Evolutionary conservation across 1,140 invertebrate genomes (phyloP), one percentile per base, ranked within the genome.

Genomic region (Ruditapes philippinarum): DNA sequence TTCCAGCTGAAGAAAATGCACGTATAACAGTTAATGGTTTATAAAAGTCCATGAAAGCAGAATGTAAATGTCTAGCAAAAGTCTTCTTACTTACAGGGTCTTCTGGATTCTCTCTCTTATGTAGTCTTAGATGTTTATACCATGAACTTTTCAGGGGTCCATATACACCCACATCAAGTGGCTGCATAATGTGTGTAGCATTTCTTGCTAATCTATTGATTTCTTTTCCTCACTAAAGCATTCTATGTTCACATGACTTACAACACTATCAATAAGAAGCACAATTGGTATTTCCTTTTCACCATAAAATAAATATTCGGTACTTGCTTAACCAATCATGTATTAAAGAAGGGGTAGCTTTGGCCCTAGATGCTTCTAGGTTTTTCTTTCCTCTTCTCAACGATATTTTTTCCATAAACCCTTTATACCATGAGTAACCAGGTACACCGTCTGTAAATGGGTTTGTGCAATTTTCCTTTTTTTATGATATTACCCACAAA

Each of bases 141-240:
- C 22, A 62, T 28, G 1, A 83, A 76, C 33, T 31, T 79, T 38
- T 45, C 22, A 49, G 83, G 19, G 45, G 78, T 73, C 31, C 45
- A 22, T 82, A 36, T 57, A 33, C 85, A 7, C 78, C 85, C 31
- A 83, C 78, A 51, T 90, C 83, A 12, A 82, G 36, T 14, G 76
- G 80, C 54, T 91, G 89, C 86, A 83, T 88, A 5, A 91, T 36
- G 42, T 89, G 73, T 12, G 73, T 91, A 22, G 49, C 89, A 89
- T 91, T 84, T 36, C 38, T 28, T 22, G 70, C 60, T 33, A 91
- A 25, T 78, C 79, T 65, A 40, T 91, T 84, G 33, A 84, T 28
- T 45, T 88, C 89, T 54, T 78, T 90, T 57, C 85, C 22, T 36
- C 49, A n/a, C 19, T 14, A 80, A 89, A 79, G 38, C 73, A 38